Evolutionary conservation across 2,797 vertebrate species (phyloP), one percentile per base, ranked within the genome.

Genomic region (Chiloscyllium punctatum): DNA sequence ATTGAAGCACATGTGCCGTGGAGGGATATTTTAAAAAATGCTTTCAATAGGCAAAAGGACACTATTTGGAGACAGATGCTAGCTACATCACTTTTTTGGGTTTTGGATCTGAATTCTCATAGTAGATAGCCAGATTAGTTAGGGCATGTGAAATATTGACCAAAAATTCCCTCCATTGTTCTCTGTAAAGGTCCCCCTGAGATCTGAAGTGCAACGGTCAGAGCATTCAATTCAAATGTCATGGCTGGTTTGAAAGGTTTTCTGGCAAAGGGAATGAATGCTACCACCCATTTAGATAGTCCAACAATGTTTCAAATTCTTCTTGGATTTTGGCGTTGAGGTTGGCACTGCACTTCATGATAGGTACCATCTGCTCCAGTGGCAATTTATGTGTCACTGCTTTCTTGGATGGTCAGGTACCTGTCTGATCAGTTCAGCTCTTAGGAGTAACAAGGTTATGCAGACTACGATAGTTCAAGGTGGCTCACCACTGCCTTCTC

Each of bases 401-500:
- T 37, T 82, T 21, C 15, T 82, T 82, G 77, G n/a, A 16, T 37
- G 16, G n/a, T 42, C 33, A 0, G 74, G 30, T 33, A 79, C 33
- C 4, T n/a, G 15, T 15, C 0, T n/a, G 74, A n/a, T 33, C 2
- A n/a, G 33, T 8, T n/a, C 0, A 15, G n/a, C 8, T 30, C 72
- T 77, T 30, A 77, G 30, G 72, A 77, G 11, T 77, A 77, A 18
- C 68, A 21, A 69, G 1, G 0, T 23, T 23, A 69, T 0, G 4
- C 21, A 62, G 68, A 69, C 68, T 18, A 16, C 68, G 69, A 23
- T 69, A 18, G 68, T 21, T 69, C 16, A 69, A 72, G 25, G 18
- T 23, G 23, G 25, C 69, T 72, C 69, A 27, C 21, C 69, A 72
- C 21, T 25, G 25, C 69, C 23, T 69, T 72, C 69, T 72, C 69